phyloP scores from a whole-genome alignment of 2,888 invertebrate genomes.

The Polydrusus pterygomalis region DNA sequence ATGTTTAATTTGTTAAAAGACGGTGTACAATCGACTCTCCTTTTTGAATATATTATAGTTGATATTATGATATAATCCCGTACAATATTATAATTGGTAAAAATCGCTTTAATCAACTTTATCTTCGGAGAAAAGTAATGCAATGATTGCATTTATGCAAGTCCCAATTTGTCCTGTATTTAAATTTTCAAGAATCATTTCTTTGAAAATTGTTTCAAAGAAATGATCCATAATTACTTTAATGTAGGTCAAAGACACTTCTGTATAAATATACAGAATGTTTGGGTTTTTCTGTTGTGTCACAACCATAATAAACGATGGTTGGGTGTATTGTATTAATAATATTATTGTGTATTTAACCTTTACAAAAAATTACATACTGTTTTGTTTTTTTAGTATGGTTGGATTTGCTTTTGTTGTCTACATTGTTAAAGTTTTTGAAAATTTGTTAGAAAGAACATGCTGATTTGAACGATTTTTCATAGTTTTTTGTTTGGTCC shows the following conservation, averaged over 20 bases:
- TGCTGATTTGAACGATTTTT: too few relatives aligned
- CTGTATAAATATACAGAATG: constrained; percentile 7
- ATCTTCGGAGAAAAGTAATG: too few relatives aligned
- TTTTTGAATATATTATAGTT: too few relatives aligned
- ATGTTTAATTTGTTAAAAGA: too few relatives aligned
- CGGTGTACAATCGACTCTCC: too few relatives aligned
- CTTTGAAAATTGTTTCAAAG: constrained; percentile 26
- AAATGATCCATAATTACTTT: background rate
- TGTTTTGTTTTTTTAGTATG: background rate
- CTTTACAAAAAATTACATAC: background rate
- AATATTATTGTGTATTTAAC: background rate
- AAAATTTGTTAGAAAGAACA: too few relatives aligned
- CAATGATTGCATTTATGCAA: background rate
- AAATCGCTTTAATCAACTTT: too few relatives aligned
- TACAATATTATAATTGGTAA: too few relatives aligned
- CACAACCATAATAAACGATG: constrained; percentile 38
- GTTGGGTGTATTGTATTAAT: background rate
- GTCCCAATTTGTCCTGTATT: background rate
- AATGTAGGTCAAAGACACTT: constrained; percentile 34
- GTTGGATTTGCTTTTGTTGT: background rate
- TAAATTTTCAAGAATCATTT: constrained; percentile 6
- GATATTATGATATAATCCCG: too few relatives aligned
- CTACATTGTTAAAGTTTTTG: too few relatives aligned
- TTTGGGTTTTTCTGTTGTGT: constrained; percentile 37
- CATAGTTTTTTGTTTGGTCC: too few relatives aligned